These are phyloP conservation scores for Puntigrus tetrazona DNA, from an alignment of 2,113 vertebrate genomes.

Conservation along the genomic window DNA sequence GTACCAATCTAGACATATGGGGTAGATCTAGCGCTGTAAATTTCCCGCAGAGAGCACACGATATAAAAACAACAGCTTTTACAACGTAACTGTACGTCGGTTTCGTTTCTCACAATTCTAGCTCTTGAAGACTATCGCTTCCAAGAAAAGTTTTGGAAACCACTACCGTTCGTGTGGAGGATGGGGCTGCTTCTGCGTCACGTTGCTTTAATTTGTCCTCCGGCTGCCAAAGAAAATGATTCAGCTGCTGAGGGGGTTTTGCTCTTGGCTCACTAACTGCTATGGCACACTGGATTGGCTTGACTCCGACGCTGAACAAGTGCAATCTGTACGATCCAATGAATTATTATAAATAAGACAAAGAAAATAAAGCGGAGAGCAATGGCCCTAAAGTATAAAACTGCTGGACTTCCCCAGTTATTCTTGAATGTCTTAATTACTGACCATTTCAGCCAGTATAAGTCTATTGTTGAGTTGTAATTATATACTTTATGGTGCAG, in stretches of 20 bases:
- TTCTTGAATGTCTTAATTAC: constrained; percentile 51
- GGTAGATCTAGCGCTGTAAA: neutral
- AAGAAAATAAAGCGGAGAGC: constrained; percentile 60
- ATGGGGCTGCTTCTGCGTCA: constrained; percentile 79
- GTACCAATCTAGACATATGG: neutral
- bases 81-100: neutral
- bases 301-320: constrained; percentile 71
- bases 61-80: constrained; percentile 10
- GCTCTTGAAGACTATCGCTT: constrained; percentile 71
- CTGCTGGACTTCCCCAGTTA: constrained; percentile 41
- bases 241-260: constrained; percentile 83
- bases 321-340: constrained; percentile 72
- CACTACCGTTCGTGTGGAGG: constrained; percentile 68
- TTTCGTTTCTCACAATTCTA: constrained; percentile 48
- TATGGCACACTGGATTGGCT: constrained; percentile 70
- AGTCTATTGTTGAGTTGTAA: neutral
- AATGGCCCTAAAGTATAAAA: constrained; percentile 52
- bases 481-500: neutral
- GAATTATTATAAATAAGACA: constrained; percentile 64
- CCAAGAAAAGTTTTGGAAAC: constrained; percentile 71
- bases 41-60: neutral
- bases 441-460: constrained; percentile 8
- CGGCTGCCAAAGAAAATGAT: constrained; percentile 91
- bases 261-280: constrained; percentile 74
- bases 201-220: constrained; percentile 82